These are phyloP conservation scores for Grus americana DNA, from an alignment of 2,113 vertebrate species.

Conservation along the genomic window DNA sequence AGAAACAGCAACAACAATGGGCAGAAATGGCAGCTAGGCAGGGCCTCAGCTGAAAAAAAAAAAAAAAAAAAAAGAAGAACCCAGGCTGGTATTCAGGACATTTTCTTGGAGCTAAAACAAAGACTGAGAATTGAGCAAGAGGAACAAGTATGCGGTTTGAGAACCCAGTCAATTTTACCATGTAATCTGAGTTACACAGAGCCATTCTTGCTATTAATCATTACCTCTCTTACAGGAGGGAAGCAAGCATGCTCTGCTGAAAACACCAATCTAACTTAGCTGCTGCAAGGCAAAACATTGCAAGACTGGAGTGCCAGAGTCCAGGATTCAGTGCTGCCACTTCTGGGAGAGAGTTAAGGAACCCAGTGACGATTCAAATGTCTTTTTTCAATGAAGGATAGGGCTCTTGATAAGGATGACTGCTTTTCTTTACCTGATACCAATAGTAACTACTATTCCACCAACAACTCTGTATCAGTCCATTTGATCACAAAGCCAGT, in stretches of 20 bases:
- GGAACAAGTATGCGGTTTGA: neutral
- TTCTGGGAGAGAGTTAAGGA: neutral
- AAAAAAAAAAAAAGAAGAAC: neutral
- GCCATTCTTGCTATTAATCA: neutral
- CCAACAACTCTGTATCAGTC: neutral
- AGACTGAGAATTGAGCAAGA: neutral
- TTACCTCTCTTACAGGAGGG: neutral
- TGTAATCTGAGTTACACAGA: neutral
- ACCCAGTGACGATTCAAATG: fast-evolving
- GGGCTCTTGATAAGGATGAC: neutral
- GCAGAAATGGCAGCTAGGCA: neutral
- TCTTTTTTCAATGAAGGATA: neutral
- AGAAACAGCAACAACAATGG: neutral
- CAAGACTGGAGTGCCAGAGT: neutral
- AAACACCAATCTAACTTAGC: neutral
- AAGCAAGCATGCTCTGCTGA: neutral
- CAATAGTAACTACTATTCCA: neutral
- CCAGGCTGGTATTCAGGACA: neutral
- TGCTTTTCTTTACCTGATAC: neutral
- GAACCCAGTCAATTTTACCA: neutral
- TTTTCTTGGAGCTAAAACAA: neutral
- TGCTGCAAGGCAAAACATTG: neutral
- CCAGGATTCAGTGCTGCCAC: neutral
- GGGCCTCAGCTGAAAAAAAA: neutral
- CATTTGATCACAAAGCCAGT: neutral